Evolutionary conservation across 37 sponge, comb jelly and placozoan species (phyloP), one percentile per base, ranked within the genome.

Genomic region (Agelas oroides): DNA sequence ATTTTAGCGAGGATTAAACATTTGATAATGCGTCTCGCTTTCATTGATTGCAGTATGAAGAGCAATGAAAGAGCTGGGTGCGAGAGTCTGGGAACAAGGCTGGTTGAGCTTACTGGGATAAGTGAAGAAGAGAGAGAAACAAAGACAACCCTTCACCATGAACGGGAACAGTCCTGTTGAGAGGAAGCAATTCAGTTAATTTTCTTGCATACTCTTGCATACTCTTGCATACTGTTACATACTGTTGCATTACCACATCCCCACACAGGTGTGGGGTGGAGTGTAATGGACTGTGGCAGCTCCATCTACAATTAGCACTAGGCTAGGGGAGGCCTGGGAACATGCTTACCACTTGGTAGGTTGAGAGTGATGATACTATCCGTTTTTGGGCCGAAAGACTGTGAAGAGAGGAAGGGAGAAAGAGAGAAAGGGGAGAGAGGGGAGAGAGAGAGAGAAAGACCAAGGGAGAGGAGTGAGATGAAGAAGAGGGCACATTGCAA

Each of bases 101-200:
- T 19, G 18, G 17, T 56, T 54, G 20, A 21, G 40, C 86, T 70
- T 63, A 97, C 97, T 74, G 33, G 98, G 98, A 65, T 94, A 98
- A 21, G 98, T 98, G 92, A 98, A 98, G 88, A 94, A 92, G 19
- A 98, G 85, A 28, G 94, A 91, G 41, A 95, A 90, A 37, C 94
- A 94, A 28, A 98, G 98, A 74, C 94, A 98, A 13, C 80, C 70
- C 52, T 90, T 95, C 39, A 98, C 98, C 25, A 94, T 71, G 23
- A 87, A 60, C 1, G 97, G 97, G 73, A 97, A 84, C 21, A 86
- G 34, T 32, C 95, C 95, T 82, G 39, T 27, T 19, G 59, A 38
- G 46, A 12, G 8, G 46, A 8, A 8, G 46, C 6, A 46, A 46
- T 3, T 12, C 46, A n/a, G n/a, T n/a, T n/a, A n/a, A n/a, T n/a